These are phyloP conservation scores for Poecilia gillii DNA, from an alignment of 2,797 vertebrate genomes.

Conservation along the genomic window DNA sequence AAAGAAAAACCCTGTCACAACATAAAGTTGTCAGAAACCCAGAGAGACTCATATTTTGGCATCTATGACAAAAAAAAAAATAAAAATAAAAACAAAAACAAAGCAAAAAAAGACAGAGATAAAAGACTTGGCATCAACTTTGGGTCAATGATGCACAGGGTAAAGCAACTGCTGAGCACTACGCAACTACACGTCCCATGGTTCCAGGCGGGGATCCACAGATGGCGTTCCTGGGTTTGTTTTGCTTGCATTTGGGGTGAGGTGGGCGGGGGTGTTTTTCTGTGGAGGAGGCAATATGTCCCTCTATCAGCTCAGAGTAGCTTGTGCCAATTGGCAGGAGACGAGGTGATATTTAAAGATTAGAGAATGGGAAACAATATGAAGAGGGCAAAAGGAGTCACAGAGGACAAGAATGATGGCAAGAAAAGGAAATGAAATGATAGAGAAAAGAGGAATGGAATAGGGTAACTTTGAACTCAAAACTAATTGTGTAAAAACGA, in stretches of 20 bases:
- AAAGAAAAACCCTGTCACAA: neutral
- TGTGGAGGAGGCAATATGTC: constrained; percentile 75
- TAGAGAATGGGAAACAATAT: constrained; percentile 11
- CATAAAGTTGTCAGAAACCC: neutral
- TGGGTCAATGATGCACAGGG: constrained; percentile 44
- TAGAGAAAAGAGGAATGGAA: neutral
- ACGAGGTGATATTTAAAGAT: constrained; percentile 59
- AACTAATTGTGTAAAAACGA: neutral
- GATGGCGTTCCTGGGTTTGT: constrained; percentile 73
- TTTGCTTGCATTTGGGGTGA: constrained; percentile 13
- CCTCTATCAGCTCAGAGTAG: constrained; percentile 58
- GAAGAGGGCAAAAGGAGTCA: constrained; percentile 8
- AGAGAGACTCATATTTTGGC: neutral
- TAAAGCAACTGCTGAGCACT: constrained; percentile 52
- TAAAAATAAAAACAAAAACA: neutral
- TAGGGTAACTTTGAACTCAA: neutral
- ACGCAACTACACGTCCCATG: constrained; percentile 63
- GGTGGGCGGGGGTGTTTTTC: constrained; percentile 50
- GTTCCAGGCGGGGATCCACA: constrained; percentile 66
- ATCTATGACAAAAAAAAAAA: neutral
- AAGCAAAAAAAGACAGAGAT: constrained; percentile 19
- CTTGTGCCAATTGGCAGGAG: constrained; percentile 65
- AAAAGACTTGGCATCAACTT: constrained; percentile 34
- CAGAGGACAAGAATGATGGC: neutral
- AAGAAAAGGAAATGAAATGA: neutral